phyloP scores from a whole-genome alignment of 2,113 vertebrate genomes.

The Nannospalax galili region DNA sequence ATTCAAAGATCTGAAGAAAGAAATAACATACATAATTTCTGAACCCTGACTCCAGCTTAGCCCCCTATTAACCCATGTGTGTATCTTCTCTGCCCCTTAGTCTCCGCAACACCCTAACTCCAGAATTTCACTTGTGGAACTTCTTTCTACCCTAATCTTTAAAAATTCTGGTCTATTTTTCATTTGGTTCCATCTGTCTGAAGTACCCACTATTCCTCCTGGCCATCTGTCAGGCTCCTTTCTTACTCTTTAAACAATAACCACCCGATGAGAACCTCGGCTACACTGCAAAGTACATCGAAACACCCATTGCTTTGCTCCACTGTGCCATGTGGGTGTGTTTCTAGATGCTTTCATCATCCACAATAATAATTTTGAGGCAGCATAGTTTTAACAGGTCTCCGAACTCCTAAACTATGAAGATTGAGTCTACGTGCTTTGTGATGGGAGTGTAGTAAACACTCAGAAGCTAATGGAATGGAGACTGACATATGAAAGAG shows the following conservation, averaged over 20 bases:
- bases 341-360: background rate
- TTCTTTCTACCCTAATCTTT: constrained; percentile 16
- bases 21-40: background rate
- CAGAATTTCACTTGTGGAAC: background rate
- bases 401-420: background rate
- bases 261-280: background rate
- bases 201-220: constrained; percentile 44
- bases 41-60: background rate
- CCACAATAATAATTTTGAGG: constrained; percentile 17
- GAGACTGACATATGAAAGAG: background rate
- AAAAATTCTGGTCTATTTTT: constrained; percentile 56
- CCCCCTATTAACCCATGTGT: background rate
- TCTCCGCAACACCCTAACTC: background rate
- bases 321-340: background rate
- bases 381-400: constrained; percentile 3
- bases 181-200: constrained; percentile 50
- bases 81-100: background rate
- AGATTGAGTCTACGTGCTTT: background rate
- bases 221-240: constrained; percentile 69
- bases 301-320: background rate
- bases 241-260: constrained; percentile 56
- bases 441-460: background rate
- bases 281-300: background rate
- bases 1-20: background rate
- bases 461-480: background rate